phyloP scores from a whole-genome alignment of 1,140 invertebrate species.

The Hesperophylax magnus region DNA sequence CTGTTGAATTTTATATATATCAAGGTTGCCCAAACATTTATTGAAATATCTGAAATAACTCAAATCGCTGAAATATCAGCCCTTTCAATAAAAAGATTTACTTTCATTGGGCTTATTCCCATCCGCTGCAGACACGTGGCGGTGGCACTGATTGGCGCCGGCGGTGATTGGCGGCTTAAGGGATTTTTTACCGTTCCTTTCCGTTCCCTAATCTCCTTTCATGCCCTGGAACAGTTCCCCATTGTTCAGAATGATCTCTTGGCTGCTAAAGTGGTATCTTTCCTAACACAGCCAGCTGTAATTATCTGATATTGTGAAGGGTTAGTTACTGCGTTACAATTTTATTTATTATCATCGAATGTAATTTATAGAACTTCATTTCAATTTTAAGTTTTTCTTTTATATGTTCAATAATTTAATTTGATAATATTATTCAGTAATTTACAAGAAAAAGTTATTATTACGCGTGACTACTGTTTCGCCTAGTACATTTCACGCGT shows the following conservation, averaged over 20 bases:
- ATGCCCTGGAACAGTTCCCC: background rate
- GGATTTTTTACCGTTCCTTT: slow-evolving; percentile 38
- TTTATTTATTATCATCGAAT: too few species aligned
- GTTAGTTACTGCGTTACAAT: too few species aligned
- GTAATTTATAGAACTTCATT: too few species aligned
- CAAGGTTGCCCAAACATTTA: background rate
- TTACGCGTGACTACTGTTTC: too few species aligned
- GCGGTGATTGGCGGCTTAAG: slow-evolving; percentile 48
- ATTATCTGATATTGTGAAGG: too few species aligned
- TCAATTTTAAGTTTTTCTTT: too few species aligned
- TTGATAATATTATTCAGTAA: too few species aligned
- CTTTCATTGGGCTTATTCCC: slow-evolving; percentile 43
- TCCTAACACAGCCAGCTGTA: too few species aligned
- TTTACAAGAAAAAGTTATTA: too few species aligned
- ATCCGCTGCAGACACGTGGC: slow-evolving; percentile 37
- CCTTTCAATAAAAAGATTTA: slow-evolving; percentile 42
- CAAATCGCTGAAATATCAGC: slow-evolving; percentile 6
- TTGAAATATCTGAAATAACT: slow-evolving; percentile 15
- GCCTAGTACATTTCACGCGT: too few species aligned
- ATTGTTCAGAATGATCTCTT: background rate
- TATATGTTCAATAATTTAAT: too few species aligned
- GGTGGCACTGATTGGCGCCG: background rate
- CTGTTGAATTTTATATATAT: too few species aligned
- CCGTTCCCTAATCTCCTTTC: slow-evolving; percentile 29
- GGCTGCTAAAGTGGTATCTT: background rate